Evolutionary conservation across 2,113 vertebrate genomes (phyloP), one percentile per base, ranked within the genome.

Genomic region (Corvus moneduloides): DNA sequence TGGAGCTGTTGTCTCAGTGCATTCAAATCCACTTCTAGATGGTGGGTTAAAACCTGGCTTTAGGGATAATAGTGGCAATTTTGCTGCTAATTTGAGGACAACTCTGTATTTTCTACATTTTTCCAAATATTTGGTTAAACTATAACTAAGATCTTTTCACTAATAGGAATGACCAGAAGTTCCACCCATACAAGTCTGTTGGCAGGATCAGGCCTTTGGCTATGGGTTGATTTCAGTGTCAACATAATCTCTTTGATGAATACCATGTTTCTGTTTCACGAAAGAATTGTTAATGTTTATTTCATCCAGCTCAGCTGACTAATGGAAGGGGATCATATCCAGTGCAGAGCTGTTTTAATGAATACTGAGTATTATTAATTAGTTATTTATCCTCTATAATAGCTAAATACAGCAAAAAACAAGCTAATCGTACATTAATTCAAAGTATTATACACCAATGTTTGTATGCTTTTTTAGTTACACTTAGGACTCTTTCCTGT

Each of bases 381-480:
- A 41, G 27, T 86, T 84, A 3, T 48, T 89, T 82, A n/a, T 68
- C 4, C 2, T 82, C 83, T 75, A 8, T 33, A 48, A 8, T 64
- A 44, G 13, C 67, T 87, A 56, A 85, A 58, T 55, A 58, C 44
- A 56, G 11, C 7, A 76, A 92, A 85, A 87, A 76, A 56, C 9
- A 56, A 75, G 7, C 10, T 54, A 41, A 79, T 54, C 2, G 16
- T 35, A 28, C 4, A 35, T 39, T 12, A 68, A 66, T 58, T 92
- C 10, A 54, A 72, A 79, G 16, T 84, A 56, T 51, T 77, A 33
- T 54, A 55, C 0, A 2, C 9, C 20, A 15, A n/a, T 0, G 0
- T 55, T 67, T 64, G 16, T 64, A 43, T 52, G 12, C 7, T 46
- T 78, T 88, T 81, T 56, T 24, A 37, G 26, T 82, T 72, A 48